Evolutionary conservation across 2,888 invertebrate genomes (phyloP).

Genomic region (Nyleta sp.): DNA sequence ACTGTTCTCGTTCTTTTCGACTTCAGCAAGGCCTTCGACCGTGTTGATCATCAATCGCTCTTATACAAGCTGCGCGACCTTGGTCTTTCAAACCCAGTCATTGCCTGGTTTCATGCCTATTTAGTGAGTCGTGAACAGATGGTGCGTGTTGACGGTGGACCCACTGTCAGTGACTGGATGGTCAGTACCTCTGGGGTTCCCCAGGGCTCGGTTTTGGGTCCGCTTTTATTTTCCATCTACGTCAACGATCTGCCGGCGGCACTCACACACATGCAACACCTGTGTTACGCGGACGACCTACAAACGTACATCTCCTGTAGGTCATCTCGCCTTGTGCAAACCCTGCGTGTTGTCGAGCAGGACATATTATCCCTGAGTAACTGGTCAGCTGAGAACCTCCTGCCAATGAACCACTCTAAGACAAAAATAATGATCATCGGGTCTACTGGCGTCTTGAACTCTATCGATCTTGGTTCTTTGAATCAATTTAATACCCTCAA

Average conservation of each 20-base stretch:
- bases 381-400: not conserved
- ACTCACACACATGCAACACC: not conserved
- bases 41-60: not conserved
- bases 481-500: too few species aligned
- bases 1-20: not conserved
- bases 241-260: not conserved
- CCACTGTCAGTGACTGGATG: not conserved
- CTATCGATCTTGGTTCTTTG: too few species aligned
- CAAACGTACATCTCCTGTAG: not conserved
- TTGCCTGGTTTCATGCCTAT: not conserved
- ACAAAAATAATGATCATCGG: too few species aligned
- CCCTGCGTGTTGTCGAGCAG: not conserved
- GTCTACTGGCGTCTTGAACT: too few species aligned
- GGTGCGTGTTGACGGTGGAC: not conserved
- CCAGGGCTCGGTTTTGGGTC: not conserved
- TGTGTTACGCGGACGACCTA: not conserved
- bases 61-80: not conserved
- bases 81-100: not conserved
- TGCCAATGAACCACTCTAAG: too few species aligned
- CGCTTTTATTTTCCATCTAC: not conserved
- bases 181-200: not conserved
- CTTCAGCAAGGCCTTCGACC: constrained; percentile 5
- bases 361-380: not conserved
- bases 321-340: not conserved
- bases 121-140: not conserved